These are phyloP conservation scores for Lasioglossum pauxillum DNA, from an alignment of 2,888 invertebrate species.

Conservation along the genomic window DNA sequence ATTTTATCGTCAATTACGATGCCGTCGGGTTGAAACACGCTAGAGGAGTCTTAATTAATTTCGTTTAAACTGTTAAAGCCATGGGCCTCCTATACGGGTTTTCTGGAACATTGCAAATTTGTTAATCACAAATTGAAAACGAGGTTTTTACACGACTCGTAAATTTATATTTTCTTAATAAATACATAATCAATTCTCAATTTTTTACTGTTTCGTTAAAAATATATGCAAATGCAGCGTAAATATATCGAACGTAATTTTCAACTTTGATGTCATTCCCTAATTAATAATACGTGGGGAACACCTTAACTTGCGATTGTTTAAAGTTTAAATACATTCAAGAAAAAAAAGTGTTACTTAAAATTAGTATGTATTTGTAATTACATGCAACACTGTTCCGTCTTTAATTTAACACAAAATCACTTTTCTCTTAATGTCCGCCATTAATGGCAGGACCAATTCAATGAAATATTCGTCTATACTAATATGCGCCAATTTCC, in stretches of 20 bases:
- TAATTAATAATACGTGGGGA: not conserved
- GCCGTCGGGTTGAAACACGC: slow-evolving; percentile 11
- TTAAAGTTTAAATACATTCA: not conserved
- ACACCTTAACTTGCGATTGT: not conserved
- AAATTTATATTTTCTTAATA: not conserved
- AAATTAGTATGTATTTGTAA: not conserved
- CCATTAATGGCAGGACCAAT: not conserved
- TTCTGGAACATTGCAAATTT: not conserved
- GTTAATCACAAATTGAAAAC: not conserved
- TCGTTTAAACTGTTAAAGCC: slow-evolving; percentile 14
- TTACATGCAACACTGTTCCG: not conserved
- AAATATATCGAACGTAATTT: not conserved
- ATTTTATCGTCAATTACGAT: slow-evolving; percentile 44
- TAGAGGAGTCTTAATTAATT: slow-evolving; percentile 44
- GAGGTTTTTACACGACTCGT: not conserved
- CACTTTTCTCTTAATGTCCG: not conserved
- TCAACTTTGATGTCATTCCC: not conserved
- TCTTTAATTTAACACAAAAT: not conserved
- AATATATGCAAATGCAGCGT: not conserved
- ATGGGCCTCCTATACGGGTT: not conserved
- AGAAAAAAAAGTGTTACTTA: not conserved
- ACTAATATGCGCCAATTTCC: not conserved
- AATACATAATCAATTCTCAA: not conserved
- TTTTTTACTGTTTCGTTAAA: not conserved
- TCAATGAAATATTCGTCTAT: not conserved